A percentile compares a stretch with the other conserved stretches of the same genome.
Evolutionary conservation across 2,797 vertebrate species (phyloP).

Genomic region (Micropoecilia bifurca): DNA sequence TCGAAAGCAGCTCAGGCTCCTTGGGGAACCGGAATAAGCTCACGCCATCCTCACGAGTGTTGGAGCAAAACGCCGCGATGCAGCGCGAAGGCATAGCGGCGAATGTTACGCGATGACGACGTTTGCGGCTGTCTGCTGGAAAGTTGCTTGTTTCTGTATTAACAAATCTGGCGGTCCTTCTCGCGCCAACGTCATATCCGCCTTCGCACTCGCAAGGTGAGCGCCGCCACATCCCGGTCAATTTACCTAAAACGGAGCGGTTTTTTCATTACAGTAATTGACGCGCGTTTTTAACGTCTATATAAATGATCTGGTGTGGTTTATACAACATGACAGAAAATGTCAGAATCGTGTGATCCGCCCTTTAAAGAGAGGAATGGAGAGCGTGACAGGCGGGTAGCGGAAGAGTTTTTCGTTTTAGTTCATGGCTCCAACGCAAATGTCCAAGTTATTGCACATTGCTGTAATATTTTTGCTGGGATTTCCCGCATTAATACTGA

Average conservation of each 20-base stretch:
- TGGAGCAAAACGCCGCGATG: background rate
- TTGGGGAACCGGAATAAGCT: background rate
- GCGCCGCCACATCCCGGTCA: background rate
- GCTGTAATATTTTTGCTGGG: background rate
- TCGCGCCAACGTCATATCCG: background rate
- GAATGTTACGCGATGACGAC: background rate
- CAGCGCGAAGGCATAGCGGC: background rate
- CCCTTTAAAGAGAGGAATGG: background rate
- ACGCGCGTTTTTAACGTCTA: background rate
- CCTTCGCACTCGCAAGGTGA: background rate
- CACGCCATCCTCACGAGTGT: background rate
- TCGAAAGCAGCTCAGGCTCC: background rate
- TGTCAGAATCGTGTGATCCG: background rate
- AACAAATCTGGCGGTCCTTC: background rate
- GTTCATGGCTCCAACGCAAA: background rate
- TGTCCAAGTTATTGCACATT: background rate
- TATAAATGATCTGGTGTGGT: background rate
- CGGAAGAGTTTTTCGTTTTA: background rate
- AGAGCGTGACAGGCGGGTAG: background rate
- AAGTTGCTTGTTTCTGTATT: background rate
- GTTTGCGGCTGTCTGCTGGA: background rate
- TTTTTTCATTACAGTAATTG: background rate
- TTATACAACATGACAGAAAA: background rate
- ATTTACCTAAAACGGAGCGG: background rate
- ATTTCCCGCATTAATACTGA: background rate